Conservation (phyloP, 2,888 invertebrate genomes). For the Leptopilina myrica region DNA sequence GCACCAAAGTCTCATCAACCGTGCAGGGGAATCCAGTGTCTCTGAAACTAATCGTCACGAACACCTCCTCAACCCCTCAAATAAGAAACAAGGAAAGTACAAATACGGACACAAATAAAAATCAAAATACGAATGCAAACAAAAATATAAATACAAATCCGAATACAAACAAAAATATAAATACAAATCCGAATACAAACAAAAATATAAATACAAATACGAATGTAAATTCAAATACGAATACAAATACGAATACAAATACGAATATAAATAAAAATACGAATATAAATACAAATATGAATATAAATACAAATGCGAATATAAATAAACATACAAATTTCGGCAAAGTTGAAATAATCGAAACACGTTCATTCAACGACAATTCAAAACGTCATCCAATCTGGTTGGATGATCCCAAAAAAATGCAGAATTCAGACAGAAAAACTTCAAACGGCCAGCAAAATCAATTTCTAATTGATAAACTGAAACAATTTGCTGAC, state of each 20-base stretch:
- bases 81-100: background rate
- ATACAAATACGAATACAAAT: background rate
- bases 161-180: background rate
- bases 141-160: background rate
- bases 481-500: conserved; percentile 66
- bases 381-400: background rate
- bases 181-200: background rate
- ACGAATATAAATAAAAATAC: no score
- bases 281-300: no score
- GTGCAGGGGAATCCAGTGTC: conserved; percentile 65
- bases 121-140: background rate
- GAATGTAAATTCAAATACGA: background rate
- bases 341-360: conserved; percentile 50
- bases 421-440: conserved; percentile 64
- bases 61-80: conserved; percentile 56
- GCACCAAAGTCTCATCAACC: conserved; percentile 71
- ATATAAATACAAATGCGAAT: background rate
- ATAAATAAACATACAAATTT: conserved; percentile 38
- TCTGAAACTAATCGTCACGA: conserved; percentile 64
- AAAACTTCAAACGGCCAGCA: conserved; percentile 62
- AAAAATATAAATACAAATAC: background rate
- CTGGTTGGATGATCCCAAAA: conserved; percentile 44
- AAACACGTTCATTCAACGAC: conserved; percentile 57
- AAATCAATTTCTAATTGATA: conserved; percentile 63
- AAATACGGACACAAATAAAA: background rate